A percentile compares a stretch with the other conserved stretches of the same genome.
Conservation (phyloP, 2,888 invertebrate species). For the Gryllus longicercus region DNA sequence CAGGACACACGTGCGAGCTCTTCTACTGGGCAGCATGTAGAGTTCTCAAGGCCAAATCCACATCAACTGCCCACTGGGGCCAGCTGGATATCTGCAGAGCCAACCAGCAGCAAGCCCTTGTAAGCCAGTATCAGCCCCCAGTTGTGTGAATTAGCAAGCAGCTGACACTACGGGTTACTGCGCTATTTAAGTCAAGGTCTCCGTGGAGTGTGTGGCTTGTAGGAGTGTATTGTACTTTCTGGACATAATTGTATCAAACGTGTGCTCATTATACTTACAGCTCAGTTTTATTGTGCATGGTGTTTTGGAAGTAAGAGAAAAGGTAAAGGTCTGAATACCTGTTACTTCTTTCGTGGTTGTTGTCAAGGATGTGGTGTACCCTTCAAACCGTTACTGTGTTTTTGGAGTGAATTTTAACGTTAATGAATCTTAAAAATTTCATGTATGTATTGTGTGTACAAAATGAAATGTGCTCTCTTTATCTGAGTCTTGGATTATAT, state of each 20-base stretch:
- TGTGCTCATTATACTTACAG: background rate
- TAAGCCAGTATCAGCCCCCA: conserved; percentile 1
- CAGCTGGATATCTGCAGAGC: background rate
- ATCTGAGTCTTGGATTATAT: background rate
- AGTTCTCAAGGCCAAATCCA: background rate
- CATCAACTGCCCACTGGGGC: conserved; percentile 5
- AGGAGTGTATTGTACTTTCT: background rate
- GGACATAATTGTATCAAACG: background rate
- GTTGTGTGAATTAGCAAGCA: background rate
- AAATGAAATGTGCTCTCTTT: conserved; percentile 3
- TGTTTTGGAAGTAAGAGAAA: background rate
- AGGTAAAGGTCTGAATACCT: conserved; percentile 1
- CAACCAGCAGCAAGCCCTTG: background rate
- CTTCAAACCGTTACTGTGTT: conserved; percentile 17
- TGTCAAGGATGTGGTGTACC: conserved; percentile 8
- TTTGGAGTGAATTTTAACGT: conserved; percentile 17
- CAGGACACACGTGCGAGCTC: conserved; percentile 5
- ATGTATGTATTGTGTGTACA: conserved; percentile 11
- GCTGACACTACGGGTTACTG: background rate
- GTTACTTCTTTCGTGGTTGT: background rate
- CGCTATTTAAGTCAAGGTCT: background rate
- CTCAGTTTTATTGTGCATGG: conserved; percentile 11
- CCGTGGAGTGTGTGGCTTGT: background rate
- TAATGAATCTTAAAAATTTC: background rate
- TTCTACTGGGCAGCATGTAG: background rate